phyloP scores from a whole-genome alignment of 2,888 invertebrate species.

The Xanthorhoe designata region DNA sequence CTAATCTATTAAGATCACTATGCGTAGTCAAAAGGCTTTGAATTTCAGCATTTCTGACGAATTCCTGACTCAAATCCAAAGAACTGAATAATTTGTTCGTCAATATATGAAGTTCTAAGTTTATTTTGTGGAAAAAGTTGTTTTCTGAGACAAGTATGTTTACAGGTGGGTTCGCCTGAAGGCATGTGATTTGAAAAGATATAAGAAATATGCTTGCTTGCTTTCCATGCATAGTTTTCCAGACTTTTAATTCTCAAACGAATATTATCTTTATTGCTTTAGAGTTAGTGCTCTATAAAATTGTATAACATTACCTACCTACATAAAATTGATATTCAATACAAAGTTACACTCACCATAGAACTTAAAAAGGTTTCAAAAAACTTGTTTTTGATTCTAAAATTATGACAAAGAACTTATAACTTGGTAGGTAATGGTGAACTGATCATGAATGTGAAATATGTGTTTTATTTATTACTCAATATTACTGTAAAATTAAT shows the following conservation, averaged over 20 bases:
- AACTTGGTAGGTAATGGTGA: not conserved
- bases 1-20: conserved; percentile 48
- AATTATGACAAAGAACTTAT: not conserved
- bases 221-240: conserved; percentile 26
- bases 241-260: not conserved
- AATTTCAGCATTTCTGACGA: conserved; percentile 41
- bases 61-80: conserved; percentile 47
- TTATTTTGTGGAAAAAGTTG: conserved; percentile 46
- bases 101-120: conserved; percentile 45
- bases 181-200: conserved; percentile 33
- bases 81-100: conserved; percentile 52
- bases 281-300: conserved; percentile 20
- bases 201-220: conserved; percentile 24
- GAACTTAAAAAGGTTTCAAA: too few species aligned
- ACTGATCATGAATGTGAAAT: conserved; percentile 28
- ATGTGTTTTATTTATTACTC: conserved; percentile 36
- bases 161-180: conserved; percentile 27
- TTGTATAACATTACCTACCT: conserved; percentile 17
- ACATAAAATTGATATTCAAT: not conserved
- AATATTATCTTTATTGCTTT: conserved; percentile 2
- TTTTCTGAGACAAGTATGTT: conserved; percentile 37
- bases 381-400: not conserved
- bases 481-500: conserved; percentile 30
- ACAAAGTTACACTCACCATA: not conserved
- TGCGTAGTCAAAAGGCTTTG: conserved; percentile 50